These are phyloP conservation scores for Lasioglossum figueresi DNA, from an alignment of 2,888 invertebrate species.

Conservation along the genomic window DNA sequence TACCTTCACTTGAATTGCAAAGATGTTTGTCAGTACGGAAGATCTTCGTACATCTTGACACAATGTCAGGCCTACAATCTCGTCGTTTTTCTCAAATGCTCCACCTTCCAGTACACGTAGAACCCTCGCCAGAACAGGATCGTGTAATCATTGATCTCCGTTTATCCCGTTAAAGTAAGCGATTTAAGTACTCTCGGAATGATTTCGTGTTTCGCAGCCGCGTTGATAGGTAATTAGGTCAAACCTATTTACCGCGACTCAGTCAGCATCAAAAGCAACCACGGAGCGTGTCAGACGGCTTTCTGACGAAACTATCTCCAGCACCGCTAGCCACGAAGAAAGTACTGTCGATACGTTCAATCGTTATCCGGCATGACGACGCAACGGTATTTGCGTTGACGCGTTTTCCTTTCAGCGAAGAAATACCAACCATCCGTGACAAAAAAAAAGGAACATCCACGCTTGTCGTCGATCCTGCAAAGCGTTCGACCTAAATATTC, in stretches of 20 bases:
- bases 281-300: slow-evolving; percentile 8
- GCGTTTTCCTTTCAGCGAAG: slow-evolving; percentile 45
- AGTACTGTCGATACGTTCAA: slow-evolving; percentile 59
- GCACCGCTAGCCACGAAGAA: slow-evolving; percentile 40
- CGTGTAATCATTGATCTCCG: not conserved
- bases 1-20: too few species aligned
- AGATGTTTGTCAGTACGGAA: too few species aligned
- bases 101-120: not conserved
- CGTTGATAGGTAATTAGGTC: slow-evolving; percentile 33
- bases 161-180: not conserved
- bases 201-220: not conserved
- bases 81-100: too few species aligned
- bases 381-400: slow-evolving; percentile 32
- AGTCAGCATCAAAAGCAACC: slow-evolving; percentile 23
- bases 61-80: too few species aligned
- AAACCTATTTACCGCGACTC: slow-evolving; percentile 22
- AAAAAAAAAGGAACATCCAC: not conserved
- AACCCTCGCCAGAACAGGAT: not conserved
- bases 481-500: slow-evolving; percentile 18
- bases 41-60: too few species aligned
- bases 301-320: slow-evolving; percentile 36
- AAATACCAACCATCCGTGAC: slow-evolving; percentile 21
- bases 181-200: not conserved
- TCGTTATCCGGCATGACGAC: slow-evolving; percentile 50
- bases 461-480: too few species aligned